phyloP scores from a whole-genome alignment of 2,113 vertebrate species.

The Tetrax tetrax region DNA sequence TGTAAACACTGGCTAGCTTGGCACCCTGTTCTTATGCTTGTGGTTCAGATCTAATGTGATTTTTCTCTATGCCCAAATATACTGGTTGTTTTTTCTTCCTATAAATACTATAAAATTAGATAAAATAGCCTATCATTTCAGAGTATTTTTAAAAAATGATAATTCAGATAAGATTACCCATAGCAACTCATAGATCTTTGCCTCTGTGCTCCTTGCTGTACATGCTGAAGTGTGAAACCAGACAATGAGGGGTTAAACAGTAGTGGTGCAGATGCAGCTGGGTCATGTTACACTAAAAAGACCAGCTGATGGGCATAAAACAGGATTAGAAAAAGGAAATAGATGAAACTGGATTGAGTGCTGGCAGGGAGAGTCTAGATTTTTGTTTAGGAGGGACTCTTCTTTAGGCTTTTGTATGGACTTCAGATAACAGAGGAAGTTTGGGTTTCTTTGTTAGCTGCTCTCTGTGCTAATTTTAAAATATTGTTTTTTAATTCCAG shows the following conservation, averaged over 20 bases:
- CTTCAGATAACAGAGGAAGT: not conserved
- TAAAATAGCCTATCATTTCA: not conserved
- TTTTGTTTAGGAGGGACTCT: not conserved
- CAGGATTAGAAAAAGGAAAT: constrained; percentile 51
- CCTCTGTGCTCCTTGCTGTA: not conserved
- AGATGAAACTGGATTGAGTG: not conserved
- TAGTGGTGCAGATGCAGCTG: constrained; percentile 35
- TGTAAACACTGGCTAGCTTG: not conserved
- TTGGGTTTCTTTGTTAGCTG: not conserved
- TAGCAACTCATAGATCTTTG: not conserved
- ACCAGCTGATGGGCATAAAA: constrained; percentile 55
- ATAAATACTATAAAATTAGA: not conserved
- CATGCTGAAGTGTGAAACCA: not conserved
- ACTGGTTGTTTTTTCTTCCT: not conserved
- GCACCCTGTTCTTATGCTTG: accelerated
- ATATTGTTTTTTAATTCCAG: not conserved
- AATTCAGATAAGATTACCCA: not conserved
- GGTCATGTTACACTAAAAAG: constrained; percentile 32
- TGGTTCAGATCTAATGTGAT: not conserved
- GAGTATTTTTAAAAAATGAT: not conserved
- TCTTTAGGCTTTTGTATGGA: not conserved
- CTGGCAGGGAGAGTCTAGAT: not conserved
- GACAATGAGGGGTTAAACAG: constrained; percentile 8
- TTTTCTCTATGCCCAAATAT: not conserved
- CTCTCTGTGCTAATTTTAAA: not conserved